Percentiles rank a stretch among this genome's conserved stretches.
These are phyloP conservation scores for Papio anubis DNA, from an alignment of 2,113 vertebrate species.

Conservation along the genomic window DNA sequence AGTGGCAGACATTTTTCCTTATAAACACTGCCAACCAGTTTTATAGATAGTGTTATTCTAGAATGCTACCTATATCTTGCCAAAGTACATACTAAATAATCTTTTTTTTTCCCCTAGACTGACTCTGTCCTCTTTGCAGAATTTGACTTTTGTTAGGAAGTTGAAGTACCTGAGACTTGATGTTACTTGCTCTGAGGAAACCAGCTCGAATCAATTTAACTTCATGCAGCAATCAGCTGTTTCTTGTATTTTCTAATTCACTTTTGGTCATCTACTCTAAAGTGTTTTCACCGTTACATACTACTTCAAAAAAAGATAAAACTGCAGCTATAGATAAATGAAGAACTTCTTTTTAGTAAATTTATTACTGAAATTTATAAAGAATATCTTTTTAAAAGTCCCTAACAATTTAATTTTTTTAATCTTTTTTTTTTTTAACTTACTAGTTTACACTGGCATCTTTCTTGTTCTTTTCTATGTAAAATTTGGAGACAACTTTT, in stretches of 20 bases:
- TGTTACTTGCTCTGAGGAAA: neutral
- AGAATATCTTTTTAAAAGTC: neutral
- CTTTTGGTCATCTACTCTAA: neutral
- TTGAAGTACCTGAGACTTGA: neutral
- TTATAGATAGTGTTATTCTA: conserved; percentile 46
- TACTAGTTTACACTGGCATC: neutral
- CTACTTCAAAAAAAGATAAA: neutral
- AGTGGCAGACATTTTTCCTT: conserved; percentile 47
- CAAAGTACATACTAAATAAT: conserved; percentile 35
- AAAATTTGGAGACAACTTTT: neutral
- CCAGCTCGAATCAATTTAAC: neutral
- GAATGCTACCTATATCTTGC: conserved; percentile 19
- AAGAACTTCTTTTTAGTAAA: neutral
- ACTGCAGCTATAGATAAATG: neutral
- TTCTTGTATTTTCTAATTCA: neutral
- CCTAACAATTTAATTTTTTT: neutral
- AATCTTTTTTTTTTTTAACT: neutral
- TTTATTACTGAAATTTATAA: neutral
- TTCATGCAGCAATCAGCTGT: neutral
- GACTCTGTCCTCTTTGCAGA: neutral
- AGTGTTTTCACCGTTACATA: neutral
- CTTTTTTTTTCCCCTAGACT: neutral
- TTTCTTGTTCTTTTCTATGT: neutral
- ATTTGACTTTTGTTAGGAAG: neutral
- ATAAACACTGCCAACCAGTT: conserved; percentile 22